Conservation (phyloP, 1,140 invertebrate genomes). For the Eurosta solidaginis region DNA sequence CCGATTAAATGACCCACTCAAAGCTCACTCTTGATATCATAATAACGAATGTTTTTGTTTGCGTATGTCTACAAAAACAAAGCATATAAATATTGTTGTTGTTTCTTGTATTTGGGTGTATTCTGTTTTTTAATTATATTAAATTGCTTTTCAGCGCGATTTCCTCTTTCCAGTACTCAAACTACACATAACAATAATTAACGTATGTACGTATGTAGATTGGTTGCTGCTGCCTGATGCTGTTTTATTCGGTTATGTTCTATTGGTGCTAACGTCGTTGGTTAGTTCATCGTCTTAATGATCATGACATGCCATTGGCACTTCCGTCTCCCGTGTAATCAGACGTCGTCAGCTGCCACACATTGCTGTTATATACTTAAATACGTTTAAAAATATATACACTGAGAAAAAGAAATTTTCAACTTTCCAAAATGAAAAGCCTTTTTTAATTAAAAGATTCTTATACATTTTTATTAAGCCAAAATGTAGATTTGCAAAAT, state of each 20-base stretch:
- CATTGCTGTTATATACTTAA: too few species aligned
- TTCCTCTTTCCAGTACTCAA: constrained; percentile 22
- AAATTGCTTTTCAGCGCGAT: constrained; percentile 30
- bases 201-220: not conserved
- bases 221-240: not conserved
- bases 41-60: not conserved
- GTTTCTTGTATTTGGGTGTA: not conserved
- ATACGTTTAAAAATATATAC: too few species aligned
- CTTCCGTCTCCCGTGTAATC: constrained; percentile 26
- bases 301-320: constrained; percentile 30
- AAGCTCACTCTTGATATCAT: too few species aligned
- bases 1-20: too few species aligned
- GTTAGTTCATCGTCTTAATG: constrained; percentile 10
- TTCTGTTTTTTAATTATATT: constrained; percentile 25
- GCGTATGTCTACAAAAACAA: not conserved
- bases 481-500: too few species aligned
- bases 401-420: too few species aligned
- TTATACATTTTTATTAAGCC: too few species aligned
- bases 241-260: not conserved
- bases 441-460: too few species aligned
- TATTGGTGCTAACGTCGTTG: not conserved
- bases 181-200: not conserved
- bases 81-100: not conserved
- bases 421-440: too few species aligned
- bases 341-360: not conserved